phyloP scores from a whole-genome alignment of 1,140 invertebrate genomes.

The Drosophila pectinifera region DNA sequence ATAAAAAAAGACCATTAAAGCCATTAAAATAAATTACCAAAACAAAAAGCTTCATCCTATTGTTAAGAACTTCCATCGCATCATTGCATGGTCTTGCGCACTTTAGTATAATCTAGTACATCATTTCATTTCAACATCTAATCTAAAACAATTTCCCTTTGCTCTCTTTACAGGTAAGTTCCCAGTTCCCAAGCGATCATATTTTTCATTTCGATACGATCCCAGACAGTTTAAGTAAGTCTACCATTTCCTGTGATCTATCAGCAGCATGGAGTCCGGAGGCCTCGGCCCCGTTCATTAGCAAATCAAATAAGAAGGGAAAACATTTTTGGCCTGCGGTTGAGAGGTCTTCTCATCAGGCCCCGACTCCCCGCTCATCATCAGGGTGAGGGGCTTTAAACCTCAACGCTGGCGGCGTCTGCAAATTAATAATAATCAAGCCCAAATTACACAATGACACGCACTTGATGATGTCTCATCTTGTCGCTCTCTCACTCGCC shows the following conservation, averaged over 20 bases:
- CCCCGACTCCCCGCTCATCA: slow-evolving; percentile 44
- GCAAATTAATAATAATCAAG: slow-evolving; percentile 83
- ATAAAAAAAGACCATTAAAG: background rate
- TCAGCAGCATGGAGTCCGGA: slow-evolving; percentile 1
- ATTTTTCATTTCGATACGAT: background rate
- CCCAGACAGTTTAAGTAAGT: slow-evolving; percentile 50
- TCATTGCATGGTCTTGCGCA: slow-evolving; percentile 27
- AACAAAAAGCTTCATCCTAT: background rate
- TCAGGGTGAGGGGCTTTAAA: slow-evolving; percentile 27
- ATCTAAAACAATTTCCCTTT: slow-evolving; percentile 65
- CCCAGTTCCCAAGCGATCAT: slow-evolving; percentile 1
- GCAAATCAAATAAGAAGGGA: slow-evolving; percentile 73
- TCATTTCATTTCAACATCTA: slow-evolving; percentile 40
- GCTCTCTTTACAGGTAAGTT: slow-evolving; percentile 71
- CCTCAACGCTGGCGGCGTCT: slow-evolving; percentile 59
- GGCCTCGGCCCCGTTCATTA: slow-evolving; percentile 49
- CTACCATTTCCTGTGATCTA: slow-evolving; percentile 69
- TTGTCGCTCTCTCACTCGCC: slow-evolving; percentile 4
- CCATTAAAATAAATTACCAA: background rate
- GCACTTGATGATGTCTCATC: slow-evolving; percentile 67
- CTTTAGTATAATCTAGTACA: slow-evolving; percentile 8
- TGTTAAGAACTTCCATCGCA: background rate
- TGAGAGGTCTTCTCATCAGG: slow-evolving; percentile 22
- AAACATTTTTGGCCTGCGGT: slow-evolving; percentile 57
- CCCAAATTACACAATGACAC: slow-evolving; percentile 81